Percentiles rank a stretch among this genome's conserved stretches.
Evolutionary conservation across 2,888 invertebrate species (phyloP).

Genomic region (Pocota personata): DNA sequence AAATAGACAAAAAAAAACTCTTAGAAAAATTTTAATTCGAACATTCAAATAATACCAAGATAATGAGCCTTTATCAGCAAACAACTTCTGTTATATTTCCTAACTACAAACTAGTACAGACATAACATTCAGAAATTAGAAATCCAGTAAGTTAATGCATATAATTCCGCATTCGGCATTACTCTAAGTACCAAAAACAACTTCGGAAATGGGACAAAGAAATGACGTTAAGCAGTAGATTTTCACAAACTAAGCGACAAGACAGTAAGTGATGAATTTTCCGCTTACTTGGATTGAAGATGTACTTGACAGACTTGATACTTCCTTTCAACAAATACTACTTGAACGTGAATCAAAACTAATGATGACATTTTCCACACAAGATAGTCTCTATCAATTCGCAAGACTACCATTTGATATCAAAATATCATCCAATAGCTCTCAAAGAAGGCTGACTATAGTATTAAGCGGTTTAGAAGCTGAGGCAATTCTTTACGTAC

Average conservation of each 20-base stretch:
- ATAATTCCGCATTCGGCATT: neutral
- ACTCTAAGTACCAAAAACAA: neutral
- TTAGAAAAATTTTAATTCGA: neutral
- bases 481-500: slow-evolving; percentile 65
- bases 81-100: too few species aligned
- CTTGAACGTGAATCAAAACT: slow-evolving; percentile 40
- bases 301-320: slow-evolving; percentile 12
- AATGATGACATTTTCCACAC: slow-evolving; percentile 57
- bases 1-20: neutral
- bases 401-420: slow-evolving; percentile 48
- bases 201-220: neutral
- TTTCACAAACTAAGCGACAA: neutral
- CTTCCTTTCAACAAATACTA: too few species aligned
- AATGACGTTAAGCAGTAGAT: slow-evolving; percentile 13
- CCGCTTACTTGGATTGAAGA: too few species aligned
- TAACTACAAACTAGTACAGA: neutral
- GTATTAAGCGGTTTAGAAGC: slow-evolving; percentile 28
- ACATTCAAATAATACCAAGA: neutral
- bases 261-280: slow-evolving; percentile 42
- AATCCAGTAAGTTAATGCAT: neutral
- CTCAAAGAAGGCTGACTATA: slow-evolving; percentile 64
- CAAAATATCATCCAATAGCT: slow-evolving; percentile 63
- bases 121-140: neutral
- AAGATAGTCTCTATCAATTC: slow-evolving; percentile 51
- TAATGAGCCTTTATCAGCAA: too few species aligned